Conservation (phyloP, 2,797 vertebrate species). For the Pangasius sanitwongsei region DNA sequence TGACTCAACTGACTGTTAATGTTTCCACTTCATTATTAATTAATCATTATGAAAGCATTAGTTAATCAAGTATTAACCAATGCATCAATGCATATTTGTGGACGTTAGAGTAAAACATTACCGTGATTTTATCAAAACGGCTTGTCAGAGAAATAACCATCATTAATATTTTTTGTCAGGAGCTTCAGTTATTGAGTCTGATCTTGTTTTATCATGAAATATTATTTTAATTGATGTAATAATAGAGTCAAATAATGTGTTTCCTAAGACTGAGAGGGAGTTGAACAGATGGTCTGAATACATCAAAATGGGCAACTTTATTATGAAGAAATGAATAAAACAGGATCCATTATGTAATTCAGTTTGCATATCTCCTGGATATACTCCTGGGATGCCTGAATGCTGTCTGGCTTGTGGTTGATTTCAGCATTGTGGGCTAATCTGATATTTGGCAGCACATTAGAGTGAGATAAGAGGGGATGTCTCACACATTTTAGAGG, state of each 20-base stretch:
- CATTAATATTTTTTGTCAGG: background rate
- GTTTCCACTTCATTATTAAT: background rate
- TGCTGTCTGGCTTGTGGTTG: conserved; percentile 13
- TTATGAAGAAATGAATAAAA: conserved; percentile 35
- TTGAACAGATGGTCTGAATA: conserved; percentile 9
- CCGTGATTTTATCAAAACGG: background rate
- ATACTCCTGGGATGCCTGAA: conserved; percentile 18
- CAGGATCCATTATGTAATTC: conserved; percentile 6
- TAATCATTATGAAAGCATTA: background rate
- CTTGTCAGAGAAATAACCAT: background rate
- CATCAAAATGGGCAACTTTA: conserved; percentile 15
- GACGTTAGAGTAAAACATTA: background rate
- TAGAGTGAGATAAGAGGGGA: background rate
- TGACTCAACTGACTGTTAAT: background rate
- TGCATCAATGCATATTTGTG: background rate
- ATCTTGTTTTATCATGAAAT: background rate
- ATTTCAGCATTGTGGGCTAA: conserved; percentile 31
- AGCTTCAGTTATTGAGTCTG: background rate
- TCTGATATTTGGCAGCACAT: conserved; percentile 24
- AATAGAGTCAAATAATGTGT: conserved; percentile 1
- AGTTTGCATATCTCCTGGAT: conserved; percentile 13
- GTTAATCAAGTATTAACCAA: background rate
- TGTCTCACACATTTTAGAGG: conserved; percentile 8
- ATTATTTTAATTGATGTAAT: conserved; percentile 14
- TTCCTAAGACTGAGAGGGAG: background rate